Base-by-base conservation (phyloP, 2,888 invertebrate genomes). In the Lomographa bimaculata region DNA sequence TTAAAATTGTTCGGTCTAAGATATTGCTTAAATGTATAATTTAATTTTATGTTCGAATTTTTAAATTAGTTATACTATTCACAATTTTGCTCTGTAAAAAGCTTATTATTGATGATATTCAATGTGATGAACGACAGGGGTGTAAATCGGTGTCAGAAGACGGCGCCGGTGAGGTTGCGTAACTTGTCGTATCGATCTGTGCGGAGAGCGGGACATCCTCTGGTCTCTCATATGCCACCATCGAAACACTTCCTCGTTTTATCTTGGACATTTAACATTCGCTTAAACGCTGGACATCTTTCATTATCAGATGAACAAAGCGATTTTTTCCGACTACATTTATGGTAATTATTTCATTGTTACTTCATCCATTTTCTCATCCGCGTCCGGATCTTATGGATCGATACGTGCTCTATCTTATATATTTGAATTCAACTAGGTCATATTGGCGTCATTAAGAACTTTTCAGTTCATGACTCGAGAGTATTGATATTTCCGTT, bases 121-220 rank as follows among this genome's bases (percentile, higher is more conserved):
- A 35, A 42, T 45, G 33, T 38, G 27, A 45, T 40, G 30, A 49
- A 54, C 57, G 43, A 63, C 54, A 58, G 61, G 62, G 55, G 58
- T 55, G 58, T 57, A 45, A n/a, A 66, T 67, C 46, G 27, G 33
- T 41, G 14, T 21, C 46, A 40, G 61, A 64, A 68, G 70, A 66
- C 71, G 73, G 74, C 79, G 80, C 79, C 79, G 73, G 75, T 66
- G 65, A 70, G 68, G 78, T 89, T 89, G 87, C 89, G 87, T 89
- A 89, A 89, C 87, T 73, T 60, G 64, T 58, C 67, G 78, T 86
- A 89, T 89, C 76, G 89, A 89, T 89, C 84, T 71, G 74, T 72
- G 77, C 76, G 69, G 66, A 69, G 76, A 66, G 67, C 63, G 74
- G 70, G 72, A 78, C 72, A 75, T 71, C 63, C 55, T 64, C 63